A percentile compares a stretch with the other conserved stretches of the same genome.
These are phyloP conservation scores for Sebastes steindachneri DNA, from an alignment of 2,797 vertebrate species.

Conservation along the genomic window DNA sequence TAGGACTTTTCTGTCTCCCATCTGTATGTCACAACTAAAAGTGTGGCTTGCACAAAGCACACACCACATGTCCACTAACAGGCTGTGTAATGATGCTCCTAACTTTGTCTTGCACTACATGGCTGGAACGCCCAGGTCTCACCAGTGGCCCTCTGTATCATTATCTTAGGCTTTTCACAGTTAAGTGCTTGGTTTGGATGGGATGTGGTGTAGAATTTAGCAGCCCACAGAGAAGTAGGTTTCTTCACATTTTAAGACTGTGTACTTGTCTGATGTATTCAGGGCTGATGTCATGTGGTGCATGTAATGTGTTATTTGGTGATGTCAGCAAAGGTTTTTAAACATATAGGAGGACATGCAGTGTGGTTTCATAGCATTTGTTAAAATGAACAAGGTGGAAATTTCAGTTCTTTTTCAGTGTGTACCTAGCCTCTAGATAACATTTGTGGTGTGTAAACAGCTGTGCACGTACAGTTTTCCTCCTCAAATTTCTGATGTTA, in stretches of 20 bases:
- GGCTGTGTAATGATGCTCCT: conserved; percentile 42
- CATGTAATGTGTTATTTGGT: conserved; percentile 52
- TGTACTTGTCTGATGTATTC: conserved; percentile 40
- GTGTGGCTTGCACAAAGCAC: conserved; percentile 17
- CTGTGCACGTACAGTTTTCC: conserved; percentile 22
- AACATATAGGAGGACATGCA: background rate
- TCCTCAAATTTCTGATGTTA: conserved; percentile 24
- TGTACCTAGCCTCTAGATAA: conserved; percentile 2
- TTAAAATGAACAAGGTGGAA: conserved; percentile 32
- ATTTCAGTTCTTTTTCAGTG: conserved; percentile 24
- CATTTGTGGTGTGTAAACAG: conserved; percentile 44
- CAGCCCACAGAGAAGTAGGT: conserved; percentile 70
- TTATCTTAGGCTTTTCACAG: conserved; percentile 78
- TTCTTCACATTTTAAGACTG: conserved; percentile 59
- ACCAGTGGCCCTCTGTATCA: conserved; percentile 54
- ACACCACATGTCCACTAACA: background rate
- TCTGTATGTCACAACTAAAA: conserved; percentile 16
- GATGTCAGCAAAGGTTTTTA: conserved; percentile 57
- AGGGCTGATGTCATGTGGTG: conserved; percentile 62
- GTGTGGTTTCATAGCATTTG: conserved; percentile 20
- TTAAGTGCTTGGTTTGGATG: conserved; percentile 73
- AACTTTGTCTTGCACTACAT: conserved; percentile 40
- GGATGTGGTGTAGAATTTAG: conserved; percentile 79
- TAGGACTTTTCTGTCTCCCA: background rate
- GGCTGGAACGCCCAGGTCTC: conserved; percentile 37